Percentiles rank a stretch among this genome's conserved stretches.
phyloP scores from a whole-genome alignment of 2,888 invertebrate species.

The Dryocosmus kuriphilus region DNA sequence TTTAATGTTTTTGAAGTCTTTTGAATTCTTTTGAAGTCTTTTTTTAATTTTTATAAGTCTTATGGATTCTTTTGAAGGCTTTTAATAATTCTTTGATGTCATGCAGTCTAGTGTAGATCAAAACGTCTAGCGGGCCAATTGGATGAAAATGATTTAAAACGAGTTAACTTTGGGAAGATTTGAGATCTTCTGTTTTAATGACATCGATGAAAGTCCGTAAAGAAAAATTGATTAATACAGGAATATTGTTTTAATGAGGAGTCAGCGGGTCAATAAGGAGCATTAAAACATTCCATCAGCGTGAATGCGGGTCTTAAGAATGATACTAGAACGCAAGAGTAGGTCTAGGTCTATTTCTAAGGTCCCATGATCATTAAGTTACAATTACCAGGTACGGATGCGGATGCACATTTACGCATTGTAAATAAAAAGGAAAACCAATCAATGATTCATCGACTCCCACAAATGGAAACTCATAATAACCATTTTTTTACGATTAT shows the following conservation, averaged over 20 bases:
- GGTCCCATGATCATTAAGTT: conserved; percentile 51
- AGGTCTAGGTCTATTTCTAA: conserved; percentile 54
- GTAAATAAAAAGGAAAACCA: conserved; percentile 21
- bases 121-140: too few species aligned
- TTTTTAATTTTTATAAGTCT: too few species aligned
- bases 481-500: too few species aligned
- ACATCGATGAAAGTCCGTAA: neutral
- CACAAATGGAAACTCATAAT: too few species aligned
- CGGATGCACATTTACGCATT: conserved; percentile 23
- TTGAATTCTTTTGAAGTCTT: too few species aligned
- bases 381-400: conserved; percentile 50
- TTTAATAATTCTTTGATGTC: too few species aligned
- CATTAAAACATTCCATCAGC: conserved; percentile 26
- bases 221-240: neutral
- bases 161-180: neutral
- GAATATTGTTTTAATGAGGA: neutral
- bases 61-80: too few species aligned
- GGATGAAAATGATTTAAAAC: too few species aligned
- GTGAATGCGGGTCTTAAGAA: conserved; percentile 37
- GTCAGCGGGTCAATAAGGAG: conserved; percentile 8
- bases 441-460: conserved; percentile 9
- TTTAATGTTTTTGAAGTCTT: too few species aligned
- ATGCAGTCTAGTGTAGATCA: too few species aligned
- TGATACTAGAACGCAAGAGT: conserved; percentile 49
- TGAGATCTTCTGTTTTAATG: neutral